Evolutionary conservation across 2,797 vertebrate species (phyloP), one percentile per base, ranked within the genome.

Genomic region (Siniperca undulata): DNA sequence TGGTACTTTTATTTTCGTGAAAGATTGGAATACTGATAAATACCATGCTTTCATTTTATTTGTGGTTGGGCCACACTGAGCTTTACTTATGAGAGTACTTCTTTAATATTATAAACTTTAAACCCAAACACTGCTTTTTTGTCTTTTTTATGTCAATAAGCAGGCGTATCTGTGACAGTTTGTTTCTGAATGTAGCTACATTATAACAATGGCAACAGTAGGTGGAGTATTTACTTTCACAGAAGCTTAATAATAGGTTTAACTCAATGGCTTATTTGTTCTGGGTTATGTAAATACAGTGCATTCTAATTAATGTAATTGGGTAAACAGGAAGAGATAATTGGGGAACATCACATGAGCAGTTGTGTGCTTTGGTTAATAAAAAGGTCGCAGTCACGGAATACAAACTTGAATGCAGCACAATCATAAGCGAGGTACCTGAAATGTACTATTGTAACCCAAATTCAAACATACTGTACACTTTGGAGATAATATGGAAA

Each of bases 231-330:
- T 94, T 92, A 92, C 79, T 92, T 91, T 88, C 73, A 80, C 78
- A 90, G 70, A 81, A 83, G 84, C 84, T 84, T 84, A 90, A 88
- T 88, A 90, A 93, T 87, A 83, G 80, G 70, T 91, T 91, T 81
- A 91, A 86, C 83, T 86, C 82, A 81, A 83, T 90, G 85, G 75
- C 89, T 94, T 92, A 92, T 93, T 92, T 92, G 88, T 88, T 89
- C 70, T 74, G 70, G 78, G 88, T 88, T 87, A 89, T 90, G 85
- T 85, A 89, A 88, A 92, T 92, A 92, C 90, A 88, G 77, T 82
- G 84, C 86, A 86, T 90, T 90, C 78, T 92, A 92, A 95, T 95
- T 91, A 90, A 93, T 91, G 77, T 91, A 90, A 93, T 90, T 90
- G 81, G 73, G 76, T 84, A 89, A 89, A 93, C 88, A 87, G 69